Base-by-base conservation (phyloP, 1,140 invertebrate genomes). In the Forficula auricularia region DNA sequence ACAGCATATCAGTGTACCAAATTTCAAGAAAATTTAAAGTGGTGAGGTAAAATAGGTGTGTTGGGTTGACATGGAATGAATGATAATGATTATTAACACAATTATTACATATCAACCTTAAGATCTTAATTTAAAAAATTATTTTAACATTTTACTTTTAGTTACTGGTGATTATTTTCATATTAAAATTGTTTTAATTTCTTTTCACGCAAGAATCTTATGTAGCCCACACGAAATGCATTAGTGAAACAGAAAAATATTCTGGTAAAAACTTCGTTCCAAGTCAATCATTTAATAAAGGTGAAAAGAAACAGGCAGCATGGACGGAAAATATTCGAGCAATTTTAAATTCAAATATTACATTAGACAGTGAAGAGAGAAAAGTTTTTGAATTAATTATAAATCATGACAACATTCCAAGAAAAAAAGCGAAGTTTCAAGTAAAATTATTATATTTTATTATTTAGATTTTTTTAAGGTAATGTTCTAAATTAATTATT, bases 211-310 rank as follows among this genome's bases (percentile, higher is more conserved):
- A 71, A 2, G 69, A 89, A 48, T 79, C 82, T 30, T 94, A 87
- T 62, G 68, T 73, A 16, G 61, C 60, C 2, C 91, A 96, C 57
- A 86, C 66, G n/a, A 87, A 89, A 65, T 96, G 91, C 63, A 73
- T 95, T 32, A 80, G 77, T 3, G 91, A 96, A 67, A 76, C 82
- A 33, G 75, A 95, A 61, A 78, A 87, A 51, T 96, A 95, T 57
- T 79, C 83, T 20, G 87, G 76, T 10, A 80, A 83, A 62, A 75
- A 81, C 48, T 90, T 77, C 60, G 70, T 76, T 43, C 64, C 74
- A 16, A 86, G 86, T 64, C 55, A 70, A 38, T 60, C 60, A 32
- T 65, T 72, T 33, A 86, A 89, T 55, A 90, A 92, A 64, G 87
- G 86, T 18, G 85, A 89, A 58, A 71, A 71, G 30, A 95, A 94